Evolutionary conservation across 2,113 vertebrate genomes (phyloP).

Genomic region (Vicugna pacos): DNA sequence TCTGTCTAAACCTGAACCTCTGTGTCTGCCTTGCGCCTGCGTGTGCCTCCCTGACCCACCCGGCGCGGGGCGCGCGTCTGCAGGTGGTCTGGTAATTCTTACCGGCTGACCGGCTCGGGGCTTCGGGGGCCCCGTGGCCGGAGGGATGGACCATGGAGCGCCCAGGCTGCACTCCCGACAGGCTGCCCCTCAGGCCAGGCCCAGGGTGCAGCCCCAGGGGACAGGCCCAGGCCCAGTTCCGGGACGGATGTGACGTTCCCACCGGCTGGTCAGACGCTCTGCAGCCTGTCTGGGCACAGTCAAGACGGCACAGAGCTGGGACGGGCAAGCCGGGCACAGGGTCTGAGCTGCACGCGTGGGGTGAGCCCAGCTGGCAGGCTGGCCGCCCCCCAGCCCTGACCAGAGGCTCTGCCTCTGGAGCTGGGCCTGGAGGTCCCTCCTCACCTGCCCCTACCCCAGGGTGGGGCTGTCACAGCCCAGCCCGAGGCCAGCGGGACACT

Average conservation of each 20-base stretch:
- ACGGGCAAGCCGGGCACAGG: not conserved
- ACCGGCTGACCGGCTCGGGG: not conserved
- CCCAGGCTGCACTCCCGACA: not conserved
- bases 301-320: not conserved
- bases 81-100: no score
- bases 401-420: not conserved
- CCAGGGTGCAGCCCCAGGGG: no score
- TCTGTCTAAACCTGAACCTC: not conserved
- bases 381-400: not conserved
- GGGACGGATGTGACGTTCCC: no score
- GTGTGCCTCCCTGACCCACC: not conserved
- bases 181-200: not conserved
- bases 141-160: not conserved
- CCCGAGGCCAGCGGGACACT: not conserved
- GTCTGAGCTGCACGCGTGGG: not conserved
- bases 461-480: not conserved
- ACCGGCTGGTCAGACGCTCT: fast-evolving
- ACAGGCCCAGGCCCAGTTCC: not conserved
- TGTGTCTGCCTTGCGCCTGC: fast-evolving
- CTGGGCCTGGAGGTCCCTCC: not conserved
- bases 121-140: not conserved
- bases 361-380: not conserved
- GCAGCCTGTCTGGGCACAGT: not conserved
- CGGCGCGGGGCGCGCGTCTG: not conserved
- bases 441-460: not conserved